Base-by-base conservation (phyloP, 2,797 vertebrate genomes). In the Pipistrellus kuhlii region DNA sequence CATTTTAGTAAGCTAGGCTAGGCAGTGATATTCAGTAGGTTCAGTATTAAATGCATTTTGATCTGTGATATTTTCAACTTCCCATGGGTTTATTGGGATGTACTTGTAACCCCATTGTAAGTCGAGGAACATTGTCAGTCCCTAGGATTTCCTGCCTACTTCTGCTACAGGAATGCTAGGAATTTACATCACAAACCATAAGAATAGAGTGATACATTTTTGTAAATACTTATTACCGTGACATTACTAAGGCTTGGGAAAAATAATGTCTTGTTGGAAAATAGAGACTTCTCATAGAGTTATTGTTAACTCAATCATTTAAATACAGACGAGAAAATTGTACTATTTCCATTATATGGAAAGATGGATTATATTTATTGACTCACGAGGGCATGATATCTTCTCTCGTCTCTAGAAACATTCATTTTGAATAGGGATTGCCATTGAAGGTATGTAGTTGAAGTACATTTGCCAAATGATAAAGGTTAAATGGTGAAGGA, bases 281-380 rank as follows among this genome's bases (percentile, higher is more conserved):
- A 71, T 38, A 23, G 81, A 90, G 77, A 32, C 15, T 68, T 80
- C 66, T 85, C 41, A 88, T 68, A 69, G 92, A 89, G n/a, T 94
- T 91, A 66, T 75, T 73, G 88, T 91, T 90, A 38, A 76, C 41
- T 0, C 46, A 30, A 3, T 30, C 2, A 64, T 94, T 87, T 38
- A 77, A 53, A 59, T 85, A 59, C 35, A 95, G 51, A 88, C 30
- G 23, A 94, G 23, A 82, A 82, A 69, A 44, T 53, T 59, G 85
- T 85, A 82, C 92, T 93, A 88, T 38, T 93, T 94, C 48, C 82
- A 1, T 73, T 53, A 84, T 53, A 66, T 78, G 35, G 15, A 81
- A 80, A 21, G 57, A 32, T 85, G 35, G 92, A 23, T 90, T 95
- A 55, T 64, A 84, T 96, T 97, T 96, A 18, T 94, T 85, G 85